Conservation (phyloP, 2,888 invertebrate species). For the Bedellia somnulentella region DNA sequence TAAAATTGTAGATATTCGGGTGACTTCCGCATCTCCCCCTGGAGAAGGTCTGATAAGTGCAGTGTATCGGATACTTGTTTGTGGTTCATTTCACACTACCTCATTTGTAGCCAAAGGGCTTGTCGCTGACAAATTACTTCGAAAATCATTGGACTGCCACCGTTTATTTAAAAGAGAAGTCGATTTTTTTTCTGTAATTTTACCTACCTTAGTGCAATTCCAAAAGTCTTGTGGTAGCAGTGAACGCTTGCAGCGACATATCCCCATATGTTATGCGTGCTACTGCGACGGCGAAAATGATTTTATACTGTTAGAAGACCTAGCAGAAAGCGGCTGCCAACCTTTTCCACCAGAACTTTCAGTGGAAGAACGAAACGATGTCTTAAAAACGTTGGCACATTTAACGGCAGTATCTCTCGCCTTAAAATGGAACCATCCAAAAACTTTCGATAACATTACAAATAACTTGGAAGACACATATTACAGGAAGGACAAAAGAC, state of each 20-base stretch:
- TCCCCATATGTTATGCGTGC: conserved; percentile 21
- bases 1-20: conserved; percentile 14
- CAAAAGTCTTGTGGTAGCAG: conserved; percentile 20
- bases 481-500: conserved; percentile 19
- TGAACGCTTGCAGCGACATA: conserved; percentile 18
- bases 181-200: conserved; percentile 19
- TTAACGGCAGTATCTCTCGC: conserved; percentile 27
- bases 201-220: conserved; percentile 18
- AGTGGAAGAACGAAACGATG: conserved; percentile 16
- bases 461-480: conserved; percentile 18
- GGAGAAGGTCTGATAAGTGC: conserved; percentile 27
- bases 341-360: conserved; percentile 16
- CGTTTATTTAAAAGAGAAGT: conserved; percentile 21
- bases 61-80: conserved; percentile 22
- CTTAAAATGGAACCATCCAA: conserved; percentile 18
- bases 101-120: conserved; percentile 25
- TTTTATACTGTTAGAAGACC: conserved; percentile 26
- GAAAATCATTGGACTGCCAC: conserved; percentile 16
- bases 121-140: conserved; percentile 16
- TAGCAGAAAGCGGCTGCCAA: conserved; percentile 17
- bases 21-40: conserved; percentile 20
- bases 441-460: conserved; percentile 17
- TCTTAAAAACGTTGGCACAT: conserved; percentile 23
- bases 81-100: conserved; percentile 13
- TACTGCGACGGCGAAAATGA: conserved; percentile 21